Evolutionary conservation across 2,888 invertebrate species (phyloP).

Genomic region (Cataglyphis cursor): DNA sequence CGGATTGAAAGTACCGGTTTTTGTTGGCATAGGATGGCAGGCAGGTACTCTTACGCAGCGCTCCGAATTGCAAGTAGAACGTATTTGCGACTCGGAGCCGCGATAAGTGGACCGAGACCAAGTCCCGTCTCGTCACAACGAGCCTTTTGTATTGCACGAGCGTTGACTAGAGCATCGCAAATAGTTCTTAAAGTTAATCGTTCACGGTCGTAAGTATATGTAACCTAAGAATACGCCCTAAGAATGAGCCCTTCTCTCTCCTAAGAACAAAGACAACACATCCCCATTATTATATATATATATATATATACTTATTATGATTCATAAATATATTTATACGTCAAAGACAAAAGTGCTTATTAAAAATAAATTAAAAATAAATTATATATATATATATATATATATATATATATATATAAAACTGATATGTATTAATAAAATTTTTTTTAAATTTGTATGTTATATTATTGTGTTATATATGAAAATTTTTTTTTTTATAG

Average conservation of each 20-base stretch:
- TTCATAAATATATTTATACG: background rate
- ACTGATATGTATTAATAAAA: background rate
- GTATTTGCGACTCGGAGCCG: conserved; percentile 68
- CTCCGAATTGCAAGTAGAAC: conserved; percentile 76
- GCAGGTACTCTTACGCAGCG: conserved; percentile 54
- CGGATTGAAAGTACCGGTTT: conserved; percentile 50
- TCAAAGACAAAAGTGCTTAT: background rate
- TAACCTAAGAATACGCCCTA: background rate
- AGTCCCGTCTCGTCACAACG: conserved; percentile 74
- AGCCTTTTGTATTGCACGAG: conserved; percentile 68
- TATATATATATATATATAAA: no score
- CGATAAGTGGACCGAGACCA: conserved; percentile 82
- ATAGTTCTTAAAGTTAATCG: conserved; percentile 49
- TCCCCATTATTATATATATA: background rate
- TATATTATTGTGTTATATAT: background rate
- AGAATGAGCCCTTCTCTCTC: background rate
- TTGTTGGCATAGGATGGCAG: conserved; percentile 46
- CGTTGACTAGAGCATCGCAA: conserved; percentile 27
- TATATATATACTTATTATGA: background rate
- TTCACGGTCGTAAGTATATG: conserved; percentile 10
- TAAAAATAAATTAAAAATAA: background rate
- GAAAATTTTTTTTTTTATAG: background rate
- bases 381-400: no score
- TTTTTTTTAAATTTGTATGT: background rate
- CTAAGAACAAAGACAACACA: background rate